Percentiles rank a stretch among this genome's conserved stretches.
Conservation (phyloP, 1,140 invertebrate species). For the Sweltsa coloradensis region DNA sequence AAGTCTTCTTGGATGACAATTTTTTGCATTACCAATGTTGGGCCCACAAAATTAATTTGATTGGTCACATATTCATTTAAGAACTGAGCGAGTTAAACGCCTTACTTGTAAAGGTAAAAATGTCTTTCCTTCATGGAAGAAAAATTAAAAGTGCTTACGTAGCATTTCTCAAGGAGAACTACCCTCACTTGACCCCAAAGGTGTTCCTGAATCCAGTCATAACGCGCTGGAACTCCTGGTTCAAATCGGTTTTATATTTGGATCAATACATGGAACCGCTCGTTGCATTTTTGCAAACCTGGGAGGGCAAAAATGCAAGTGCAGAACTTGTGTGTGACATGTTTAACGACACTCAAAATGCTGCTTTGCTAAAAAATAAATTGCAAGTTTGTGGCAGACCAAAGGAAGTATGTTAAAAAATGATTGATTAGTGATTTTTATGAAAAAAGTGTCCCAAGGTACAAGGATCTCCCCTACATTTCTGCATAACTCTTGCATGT, state of each 20-base stretch:
- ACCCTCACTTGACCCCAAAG: not conserved
- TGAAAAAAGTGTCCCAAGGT: too few relatives aligned
- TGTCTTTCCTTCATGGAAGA: not conserved
- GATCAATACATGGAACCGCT: not conserved
- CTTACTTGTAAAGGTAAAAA: not conserved
- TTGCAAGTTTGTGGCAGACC: too few relatives aligned
- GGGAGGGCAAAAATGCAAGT: too few relatives aligned
- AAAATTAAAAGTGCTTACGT: not conserved
- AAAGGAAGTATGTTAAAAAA: too few relatives aligned
- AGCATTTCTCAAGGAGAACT: not conserved
- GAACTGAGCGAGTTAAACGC: not conserved
- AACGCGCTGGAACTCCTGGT: not conserved
- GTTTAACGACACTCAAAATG: too few relatives aligned
- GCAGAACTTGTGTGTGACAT: too few relatives aligned
- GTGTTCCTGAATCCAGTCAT: not conserved
- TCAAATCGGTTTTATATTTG: not conserved
- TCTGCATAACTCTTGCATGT: too few relatives aligned
- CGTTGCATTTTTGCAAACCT: not conserved
- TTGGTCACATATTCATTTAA: not conserved
- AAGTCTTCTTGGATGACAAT: not conserved
- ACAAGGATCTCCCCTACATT: too few relatives aligned
- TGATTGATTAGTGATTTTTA: too few relatives aligned
- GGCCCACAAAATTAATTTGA: slow-evolving; percentile 1
- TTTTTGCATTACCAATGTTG: slow-evolving; percentile 1
- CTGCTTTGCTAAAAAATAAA: too few relatives aligned